These are phyloP conservation scores for Hydrozoanthus gracilis DNA, from an alignment of 92 coral and sea anemone genomes.

Conservation along the genomic window DNA sequence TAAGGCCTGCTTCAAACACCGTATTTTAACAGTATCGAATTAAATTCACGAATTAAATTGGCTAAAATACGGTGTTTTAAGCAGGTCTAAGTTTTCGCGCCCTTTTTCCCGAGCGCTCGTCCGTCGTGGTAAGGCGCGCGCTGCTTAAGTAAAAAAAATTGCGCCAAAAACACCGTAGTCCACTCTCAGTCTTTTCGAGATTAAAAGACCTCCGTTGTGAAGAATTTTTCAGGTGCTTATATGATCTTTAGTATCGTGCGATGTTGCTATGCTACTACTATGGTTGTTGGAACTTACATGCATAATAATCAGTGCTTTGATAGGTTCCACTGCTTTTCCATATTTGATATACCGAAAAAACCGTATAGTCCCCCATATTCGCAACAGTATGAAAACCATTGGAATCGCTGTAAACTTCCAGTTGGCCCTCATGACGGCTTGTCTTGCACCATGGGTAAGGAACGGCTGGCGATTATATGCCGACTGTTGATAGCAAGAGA, in stretches of 20 bases:
- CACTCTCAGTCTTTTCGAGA: too few relatives aligned
- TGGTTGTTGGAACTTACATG: slow-evolving; percentile 59
- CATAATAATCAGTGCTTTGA: slow-evolving; percentile 49
- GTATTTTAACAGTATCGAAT: too few relatives aligned
- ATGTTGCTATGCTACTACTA: not conserved
- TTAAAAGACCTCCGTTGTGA: not conserved
- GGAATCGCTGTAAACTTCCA: slow-evolving; percentile 86
- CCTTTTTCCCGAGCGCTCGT: too few relatives aligned
- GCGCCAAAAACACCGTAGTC: too few relatives aligned
- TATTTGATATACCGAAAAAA: slow-evolving; percentile 53
- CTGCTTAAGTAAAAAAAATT: too few relatives aligned
- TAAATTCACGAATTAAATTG: too few relatives aligned
- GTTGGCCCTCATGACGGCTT: slow-evolving; percentile 73
- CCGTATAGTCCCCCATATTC: slow-evolving; percentile 93
- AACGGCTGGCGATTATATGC: slow-evolving; percentile 49
- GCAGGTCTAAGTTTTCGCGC: too few relatives aligned
- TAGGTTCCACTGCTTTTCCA: not conserved
- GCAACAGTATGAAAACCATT: slow-evolving; percentile 76
- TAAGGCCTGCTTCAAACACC: too few relatives aligned
- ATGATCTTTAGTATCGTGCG: not conserved
- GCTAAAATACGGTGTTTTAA: too few relatives aligned
- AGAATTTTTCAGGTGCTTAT: not conserved
- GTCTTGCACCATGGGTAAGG: slow-evolving; percentile 59
- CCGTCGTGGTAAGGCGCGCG: too few relatives aligned
- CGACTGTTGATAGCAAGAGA: slow-evolving; percentile 19